Evolutionary conservation across 1,140 invertebrate species (phyloP), one percentile per base, ranked within the genome.

Genomic region (Cyphomyrmex costatus): DNA sequence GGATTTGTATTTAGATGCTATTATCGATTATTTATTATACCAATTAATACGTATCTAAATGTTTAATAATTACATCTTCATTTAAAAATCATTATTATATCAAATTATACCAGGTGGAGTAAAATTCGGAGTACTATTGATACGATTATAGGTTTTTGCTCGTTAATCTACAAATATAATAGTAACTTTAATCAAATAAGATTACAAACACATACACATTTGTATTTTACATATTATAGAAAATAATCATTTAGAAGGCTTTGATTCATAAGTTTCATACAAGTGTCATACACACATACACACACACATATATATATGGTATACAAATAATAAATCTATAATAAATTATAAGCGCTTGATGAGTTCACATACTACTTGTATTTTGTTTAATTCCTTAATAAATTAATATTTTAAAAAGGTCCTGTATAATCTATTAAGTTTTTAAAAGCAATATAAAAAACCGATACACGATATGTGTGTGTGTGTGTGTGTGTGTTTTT

Each of bases 1-100:
- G 10, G 21, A 56, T 1, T 27, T 21, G 16, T 70, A 8, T 2
- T 42, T 49, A 7, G 16, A 68, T 0, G 3, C 58, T 42, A 30
- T 58, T 58, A 79, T 36, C 27, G 27, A 30, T 51, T 70, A 66
- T 14, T 19, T 33, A 24, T n/a, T n/a, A n/a, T n/a, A n/a, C n/a
- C n/a, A 19, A 21, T 4, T 66, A 46, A 58, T 80, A 70, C n/a
- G 8, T 70, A 80, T 80, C 21, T 80, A 70, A 56, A 70, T 21
- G 33, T 70, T 80, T 30, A 30, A 70, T 70, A 70, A 80, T 80
- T 51, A 70, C 78, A 0, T 80, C 21, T 53, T 53, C 36, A 49
- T 49, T 56, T 8, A 56, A 56, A 53, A 56, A 42, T 78, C 42
- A 33, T 80, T 79, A 65, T 49, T 53, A 19, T 19, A 79, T 63